A percentile compares a stretch with the other conserved stretches of the same genome.
These are phyloP conservation scores for Hiodon alosoides DNA, from an alignment of 2,113 vertebrate species.

Conservation along the genomic window DNA sequence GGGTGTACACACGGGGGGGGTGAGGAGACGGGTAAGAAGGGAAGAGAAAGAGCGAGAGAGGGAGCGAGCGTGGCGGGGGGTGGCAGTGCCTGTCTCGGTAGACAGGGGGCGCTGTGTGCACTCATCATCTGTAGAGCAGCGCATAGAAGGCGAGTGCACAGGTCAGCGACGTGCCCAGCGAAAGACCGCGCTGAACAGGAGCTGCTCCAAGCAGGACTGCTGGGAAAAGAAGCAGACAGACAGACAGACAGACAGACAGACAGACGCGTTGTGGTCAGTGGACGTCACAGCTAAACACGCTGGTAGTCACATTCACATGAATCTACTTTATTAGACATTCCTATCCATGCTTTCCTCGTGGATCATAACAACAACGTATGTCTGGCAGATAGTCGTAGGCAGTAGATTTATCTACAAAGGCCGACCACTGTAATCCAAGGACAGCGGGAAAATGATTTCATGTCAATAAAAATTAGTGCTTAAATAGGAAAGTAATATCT, in stretches of 20 bases:
- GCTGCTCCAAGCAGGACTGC: constrained; percentile 61
- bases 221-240: constrained; percentile 6
- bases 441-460: no score
- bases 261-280: neutral
- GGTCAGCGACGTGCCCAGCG: constrained; percentile 48
- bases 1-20: neutral
- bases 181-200: constrained; percentile 33
- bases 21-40: neutral
- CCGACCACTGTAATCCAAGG: no score
- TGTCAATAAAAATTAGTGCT: neutral
- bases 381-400: no score
- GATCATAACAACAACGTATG: no score
- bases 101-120: constrained; percentile 38
- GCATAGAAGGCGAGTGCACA: constrained; percentile 49
- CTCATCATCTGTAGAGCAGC: constrained; percentile 68
- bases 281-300: neutral
- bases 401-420: no score
- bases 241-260: neutral
- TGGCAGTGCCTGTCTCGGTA: constrained; percentile 52
- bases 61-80: constrained; percentile 4
- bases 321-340: no score
- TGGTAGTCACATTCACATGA: neutral
- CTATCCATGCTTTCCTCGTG: no score
- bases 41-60: constrained; percentile 36
- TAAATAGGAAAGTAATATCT: neutral